phyloP scores from a whole-genome alignment of 1,140 invertebrate species.

The Lepidostoma basale region DNA sequence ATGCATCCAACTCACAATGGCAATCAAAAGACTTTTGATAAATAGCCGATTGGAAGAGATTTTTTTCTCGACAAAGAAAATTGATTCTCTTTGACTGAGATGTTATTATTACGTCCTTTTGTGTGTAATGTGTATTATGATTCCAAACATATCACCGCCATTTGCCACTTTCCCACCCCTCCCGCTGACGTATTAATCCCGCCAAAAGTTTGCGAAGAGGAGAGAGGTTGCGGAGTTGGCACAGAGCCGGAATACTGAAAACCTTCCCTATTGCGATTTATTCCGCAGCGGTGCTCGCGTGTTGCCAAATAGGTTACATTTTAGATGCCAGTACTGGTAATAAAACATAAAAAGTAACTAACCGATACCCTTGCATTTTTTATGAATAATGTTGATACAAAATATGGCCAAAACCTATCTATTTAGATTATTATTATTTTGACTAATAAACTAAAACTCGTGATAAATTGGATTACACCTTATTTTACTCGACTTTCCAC shows the following conservation, averaged over 20 bases:
- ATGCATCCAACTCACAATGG: too few species aligned
- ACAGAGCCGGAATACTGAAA: conserved; percentile 21
- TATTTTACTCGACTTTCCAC: too few species aligned
- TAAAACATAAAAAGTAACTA: background rate
- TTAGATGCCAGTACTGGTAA: background rate
- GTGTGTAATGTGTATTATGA: too few species aligned
- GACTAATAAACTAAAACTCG: too few species aligned
- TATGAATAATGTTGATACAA: background rate
- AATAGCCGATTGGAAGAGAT: too few species aligned
- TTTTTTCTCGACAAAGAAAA: too few species aligned
- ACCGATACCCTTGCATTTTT: background rate
- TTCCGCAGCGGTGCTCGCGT: background rate
- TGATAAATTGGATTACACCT: too few species aligned
- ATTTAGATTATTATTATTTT: too few species aligned
- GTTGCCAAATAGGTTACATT: conserved; percentile 8
- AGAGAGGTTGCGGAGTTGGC: conserved; percentile 34
- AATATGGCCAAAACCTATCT: too few species aligned
- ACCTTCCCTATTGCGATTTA: background rate
- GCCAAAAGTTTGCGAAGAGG: conserved; percentile 13
- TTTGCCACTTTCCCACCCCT: background rate
- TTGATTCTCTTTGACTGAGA: too few species aligned
- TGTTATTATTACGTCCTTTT: too few species aligned
- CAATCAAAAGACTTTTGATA: too few species aligned
- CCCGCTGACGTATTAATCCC: background rate
- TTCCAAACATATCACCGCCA: background rate